phyloP scores from a whole-genome alignment of 2,888 invertebrate species.

The Acrobasis consociella region DNA sequence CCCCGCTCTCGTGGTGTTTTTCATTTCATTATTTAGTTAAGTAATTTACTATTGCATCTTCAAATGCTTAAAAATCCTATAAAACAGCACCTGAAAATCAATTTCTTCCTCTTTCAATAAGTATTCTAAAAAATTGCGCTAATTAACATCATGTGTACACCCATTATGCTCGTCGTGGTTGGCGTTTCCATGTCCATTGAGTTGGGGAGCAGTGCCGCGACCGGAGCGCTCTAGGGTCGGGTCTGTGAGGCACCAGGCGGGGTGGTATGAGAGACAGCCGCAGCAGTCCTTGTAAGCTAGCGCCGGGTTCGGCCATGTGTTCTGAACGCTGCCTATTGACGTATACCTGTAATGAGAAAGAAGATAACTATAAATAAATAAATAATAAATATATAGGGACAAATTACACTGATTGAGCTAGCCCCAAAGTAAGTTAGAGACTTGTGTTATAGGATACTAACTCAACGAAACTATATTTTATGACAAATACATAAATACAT shows the following conservation, averaged over 20 bases:
- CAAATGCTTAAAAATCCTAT: no score
- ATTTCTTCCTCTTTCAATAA: background rate
- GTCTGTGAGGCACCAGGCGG: slow-evolving; percentile 87
- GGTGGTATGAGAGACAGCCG: slow-evolving; percentile 82
- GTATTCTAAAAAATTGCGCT: background rate
- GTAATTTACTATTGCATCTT: no score
- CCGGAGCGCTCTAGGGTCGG: slow-evolving; percentile 85
- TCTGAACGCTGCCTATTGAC: slow-evolving; percentile 91
- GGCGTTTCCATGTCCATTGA: slow-evolving; percentile 34
- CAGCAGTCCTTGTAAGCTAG: slow-evolving; percentile 78
- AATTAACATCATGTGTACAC: slow-evolving; percentile 18
- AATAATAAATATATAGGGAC: no score
- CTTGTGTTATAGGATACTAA: no score
- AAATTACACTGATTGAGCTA: no score
- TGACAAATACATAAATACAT: no score
- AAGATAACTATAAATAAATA: no score
- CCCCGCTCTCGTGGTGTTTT: no score
- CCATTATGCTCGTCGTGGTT: slow-evolving; percentile 12
- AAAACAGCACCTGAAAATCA: no score
- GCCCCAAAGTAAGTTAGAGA: no score
- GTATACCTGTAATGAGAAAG: slow-evolving; percentile 86
- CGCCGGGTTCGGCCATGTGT: slow-evolving; percentile 91
- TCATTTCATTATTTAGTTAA: no score
- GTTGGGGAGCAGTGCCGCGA: slow-evolving; percentile 36
- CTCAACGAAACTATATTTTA: no score